Evolutionary conservation across 2,888 invertebrate species (phyloP).

Genomic region (Aricia artaxerxes): DNA sequence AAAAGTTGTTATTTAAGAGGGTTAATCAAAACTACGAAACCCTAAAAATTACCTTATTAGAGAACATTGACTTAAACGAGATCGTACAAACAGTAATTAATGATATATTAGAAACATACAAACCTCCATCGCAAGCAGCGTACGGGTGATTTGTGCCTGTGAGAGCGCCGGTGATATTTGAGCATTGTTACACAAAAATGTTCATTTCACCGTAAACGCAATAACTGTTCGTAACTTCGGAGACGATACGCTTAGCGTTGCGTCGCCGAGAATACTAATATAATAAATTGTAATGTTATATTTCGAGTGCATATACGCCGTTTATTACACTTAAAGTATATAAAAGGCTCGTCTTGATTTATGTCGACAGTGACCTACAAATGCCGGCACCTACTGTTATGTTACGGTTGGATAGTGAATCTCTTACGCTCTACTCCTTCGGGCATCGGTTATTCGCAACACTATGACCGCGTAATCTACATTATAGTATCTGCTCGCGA

Average conservation of each 20-base stretch:
- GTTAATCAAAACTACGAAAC: no score
- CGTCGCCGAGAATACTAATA: slow-evolving; percentile 47
- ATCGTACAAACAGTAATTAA: background rate
- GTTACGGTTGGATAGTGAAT: slow-evolving; percentile 56
- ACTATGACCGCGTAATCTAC: slow-evolving; percentile 26
- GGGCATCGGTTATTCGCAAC: slow-evolving; percentile 27
- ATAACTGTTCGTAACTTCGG: slow-evolving; percentile 47
- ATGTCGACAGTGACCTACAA: slow-evolving; percentile 50
- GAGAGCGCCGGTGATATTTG: slow-evolving; percentile 78
- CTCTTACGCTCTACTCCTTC: slow-evolving; percentile 44
- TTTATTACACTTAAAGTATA: slow-evolving; percentile 39
- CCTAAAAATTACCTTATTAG: no score
- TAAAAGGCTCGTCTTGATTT: slow-evolving; percentile 42
- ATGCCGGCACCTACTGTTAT: slow-evolving; percentile 54
- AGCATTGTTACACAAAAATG: slow-evolving; percentile 77
- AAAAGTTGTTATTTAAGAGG: background rate
- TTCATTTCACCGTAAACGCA: slow-evolving; percentile 67
- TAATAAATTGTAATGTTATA: slow-evolving; percentile 49
- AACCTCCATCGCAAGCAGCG: slow-evolving; percentile 78
- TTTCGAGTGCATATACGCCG: slow-evolving; percentile 45
- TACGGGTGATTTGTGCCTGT: slow-evolving; percentile 76
- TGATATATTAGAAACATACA: slow-evolving; percentile 39
- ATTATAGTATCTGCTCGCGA: slow-evolving; percentile 10
- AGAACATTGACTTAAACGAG: no score
- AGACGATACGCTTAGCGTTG: slow-evolving; percentile 46